A percentile compares a stretch with the other conserved stretches of the same genome.
Evolutionary conservation across 2,113 vertebrate genomes (phyloP).

Genomic region (Paratilapia polleni): DNA sequence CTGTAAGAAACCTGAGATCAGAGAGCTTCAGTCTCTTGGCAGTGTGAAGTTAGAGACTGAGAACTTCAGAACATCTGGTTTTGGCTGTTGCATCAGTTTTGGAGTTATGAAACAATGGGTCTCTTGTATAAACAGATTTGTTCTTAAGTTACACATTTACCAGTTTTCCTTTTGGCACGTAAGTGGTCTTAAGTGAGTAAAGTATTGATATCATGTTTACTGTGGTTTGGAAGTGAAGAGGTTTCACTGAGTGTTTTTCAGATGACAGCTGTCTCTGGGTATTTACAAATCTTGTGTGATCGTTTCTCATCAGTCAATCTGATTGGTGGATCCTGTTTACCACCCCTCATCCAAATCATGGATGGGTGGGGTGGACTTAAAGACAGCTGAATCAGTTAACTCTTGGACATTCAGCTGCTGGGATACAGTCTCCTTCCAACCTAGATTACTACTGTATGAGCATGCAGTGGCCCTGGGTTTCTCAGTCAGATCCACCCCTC

Average conservation of each 20-base stretch:
- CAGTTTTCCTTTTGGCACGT: not conserved
- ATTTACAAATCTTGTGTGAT: not conserved
- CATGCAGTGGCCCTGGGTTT: too few relatives aligned
- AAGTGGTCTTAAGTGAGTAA: not conserved
- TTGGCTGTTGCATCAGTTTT: not conserved
- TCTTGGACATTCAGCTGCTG: too few relatives aligned
- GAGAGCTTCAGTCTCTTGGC: too few relatives aligned
- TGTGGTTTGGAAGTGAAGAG: not conserved
- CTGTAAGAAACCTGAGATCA: too few relatives aligned
- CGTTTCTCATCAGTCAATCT: not conserved
- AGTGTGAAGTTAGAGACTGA: too few relatives aligned
- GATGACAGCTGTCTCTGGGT: not conserved
- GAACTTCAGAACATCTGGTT: accelerated
- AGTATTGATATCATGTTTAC: not conserved
- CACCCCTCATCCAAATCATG: not conserved
- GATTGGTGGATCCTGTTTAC: not conserved
- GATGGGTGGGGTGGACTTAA: not conserved
- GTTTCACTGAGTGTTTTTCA: not conserved
- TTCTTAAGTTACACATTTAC: not conserved
- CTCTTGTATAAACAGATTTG: not conserved
- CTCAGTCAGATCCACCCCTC: too few relatives aligned
- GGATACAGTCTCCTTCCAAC: too few relatives aligned
- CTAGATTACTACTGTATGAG: too few relatives aligned
- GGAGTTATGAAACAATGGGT: not conserved
- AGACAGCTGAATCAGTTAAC: too few relatives aligned